Evolutionary conservation across 1,140 invertebrate genomes (phyloP), one percentile per base, ranked within the genome.

Genomic region (Sitophilus oryzae): DNA sequence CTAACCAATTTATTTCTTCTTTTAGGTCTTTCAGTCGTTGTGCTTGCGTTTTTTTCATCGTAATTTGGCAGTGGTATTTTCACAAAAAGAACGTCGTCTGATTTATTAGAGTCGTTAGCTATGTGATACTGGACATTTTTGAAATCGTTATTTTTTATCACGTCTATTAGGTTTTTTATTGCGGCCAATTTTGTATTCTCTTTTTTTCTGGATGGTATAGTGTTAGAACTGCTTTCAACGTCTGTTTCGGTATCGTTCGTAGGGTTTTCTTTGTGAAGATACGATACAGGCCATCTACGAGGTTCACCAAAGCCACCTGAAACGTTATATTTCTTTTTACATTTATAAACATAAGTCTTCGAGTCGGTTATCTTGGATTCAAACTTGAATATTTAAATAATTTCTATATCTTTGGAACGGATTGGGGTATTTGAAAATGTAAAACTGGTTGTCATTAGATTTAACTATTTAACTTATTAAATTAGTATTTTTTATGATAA

Each of bases 281-380:
- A 85, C 2, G 78, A 79, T 10, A 85, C 75, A 0, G 83, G 84
- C 82, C 83, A 84, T 52, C 82, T 76, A 37, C 79, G 69, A 2
- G 77, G 73, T 50, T 63, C 61, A 52, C 74, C 74, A 30, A 78
- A 65, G 19, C 75, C 75, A 4, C 76, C 75, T 3, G 73, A 20
- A 40, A 16, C 1, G 16, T 23, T 20, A 15, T 4, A 40, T 35
- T 11, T 41, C n/a, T 41, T 14, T 14, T 21, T 44, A 23, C 20
- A 2, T 20, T n/a, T 20, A 44, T 20, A 21, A 44, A 20, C 11
- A 20, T 1, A 35, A 35, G n/a, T 16, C 0, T n/a, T 2, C n/a
- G 8, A 8, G 30, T 34, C n/a, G 8, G 8, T 8, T 8, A 34
- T 8, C 30, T 34, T 34, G 30, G 30, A 48, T 16, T 11, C 21